phyloP scores from a whole-genome alignment of 2,888 invertebrate species.

The Augiades crinisus region DNA sequence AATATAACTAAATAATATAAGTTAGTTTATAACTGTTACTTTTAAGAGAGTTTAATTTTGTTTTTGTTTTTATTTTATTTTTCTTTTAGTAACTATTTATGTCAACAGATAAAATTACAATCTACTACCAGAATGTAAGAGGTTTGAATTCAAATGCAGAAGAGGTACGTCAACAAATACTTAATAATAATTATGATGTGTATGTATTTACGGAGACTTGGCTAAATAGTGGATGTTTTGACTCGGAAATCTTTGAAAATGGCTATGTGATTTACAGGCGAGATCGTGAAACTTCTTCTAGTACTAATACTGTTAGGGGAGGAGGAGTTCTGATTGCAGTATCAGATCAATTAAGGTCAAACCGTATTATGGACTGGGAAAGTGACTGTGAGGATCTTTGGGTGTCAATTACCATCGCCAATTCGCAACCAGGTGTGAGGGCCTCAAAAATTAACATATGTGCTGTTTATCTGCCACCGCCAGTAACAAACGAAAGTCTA shows the following conservation, averaged over 20 bases:
- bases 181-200: constrained; percentile 24
- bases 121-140: constrained; percentile 27
- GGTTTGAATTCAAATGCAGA: constrained; percentile 20
- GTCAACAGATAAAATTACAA: not conserved
- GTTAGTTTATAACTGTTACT: not conserved
- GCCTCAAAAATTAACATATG: not conserved
- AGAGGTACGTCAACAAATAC: constrained; percentile 17
- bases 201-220: constrained; percentile 27
- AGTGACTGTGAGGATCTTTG: constrained; percentile 27
- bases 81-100: too few relatives aligned
- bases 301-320: constrained; percentile 16
- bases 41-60: not conserved
- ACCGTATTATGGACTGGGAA: constrained; percentile 21
- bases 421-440: not conserved
- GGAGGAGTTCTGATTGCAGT: constrained; percentile 32
- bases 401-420: constrained; percentile 13
- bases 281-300: constrained; percentile 23
- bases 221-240: constrained; percentile 18
- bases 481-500: constrained; percentile 7
- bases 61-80: not conserved
- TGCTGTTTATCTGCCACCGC: constrained; percentile 25
- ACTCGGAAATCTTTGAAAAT: constrained; percentile 23
- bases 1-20: not conserved
- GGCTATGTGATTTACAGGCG: constrained; percentile 27
- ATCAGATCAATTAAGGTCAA: constrained; percentile 8